These are phyloP conservation scores for Drosophila repletoides DNA, from an alignment of 1,140 invertebrate species.

Conservation along the genomic window DNA sequence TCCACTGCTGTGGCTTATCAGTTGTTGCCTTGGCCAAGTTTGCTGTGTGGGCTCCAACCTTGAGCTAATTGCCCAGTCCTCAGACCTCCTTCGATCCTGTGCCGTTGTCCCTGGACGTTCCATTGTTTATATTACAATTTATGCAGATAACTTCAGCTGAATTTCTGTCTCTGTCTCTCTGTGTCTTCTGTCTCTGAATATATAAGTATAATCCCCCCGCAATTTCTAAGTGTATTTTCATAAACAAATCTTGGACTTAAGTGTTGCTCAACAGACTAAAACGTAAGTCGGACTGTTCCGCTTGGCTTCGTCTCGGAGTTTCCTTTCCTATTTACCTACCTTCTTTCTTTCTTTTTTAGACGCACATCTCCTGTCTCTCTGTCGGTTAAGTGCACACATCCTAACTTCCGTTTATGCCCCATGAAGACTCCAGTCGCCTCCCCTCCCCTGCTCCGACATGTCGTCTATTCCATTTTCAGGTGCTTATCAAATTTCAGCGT, in stretches of 20 bases:
- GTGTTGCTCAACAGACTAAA: conserved; percentile 21
- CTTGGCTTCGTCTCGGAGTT: background rate
- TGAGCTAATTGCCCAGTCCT: conserved; percentile 13
- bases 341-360: conserved; percentile 9
- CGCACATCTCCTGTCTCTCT: background rate
- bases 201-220: conserved; percentile 22
- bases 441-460: background rate
- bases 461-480: conserved; percentile 29
- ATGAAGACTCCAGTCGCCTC: background rate
- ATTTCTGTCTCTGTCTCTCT: too few species aligned
- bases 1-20: background rate
- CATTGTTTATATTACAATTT: conserved; percentile 22
- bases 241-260: conserved; percentile 25
- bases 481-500: conserved; percentile 30
- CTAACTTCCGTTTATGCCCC: conserved; percentile 19
- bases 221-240: conserved; percentile 16
- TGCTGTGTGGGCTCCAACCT: conserved; percentile 10
- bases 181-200: too few species aligned
- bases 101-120: background rate
- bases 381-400: conserved; percentile 23
- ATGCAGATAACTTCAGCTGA: conserved; percentile 21
- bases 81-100: background rate
- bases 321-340: conserved; percentile 3
- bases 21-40: conserved; percentile 30
- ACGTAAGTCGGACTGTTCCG: background rate